Base-by-base conservation (phyloP, 2,113 vertebrate genomes). In the Falco punctatus region DNA sequence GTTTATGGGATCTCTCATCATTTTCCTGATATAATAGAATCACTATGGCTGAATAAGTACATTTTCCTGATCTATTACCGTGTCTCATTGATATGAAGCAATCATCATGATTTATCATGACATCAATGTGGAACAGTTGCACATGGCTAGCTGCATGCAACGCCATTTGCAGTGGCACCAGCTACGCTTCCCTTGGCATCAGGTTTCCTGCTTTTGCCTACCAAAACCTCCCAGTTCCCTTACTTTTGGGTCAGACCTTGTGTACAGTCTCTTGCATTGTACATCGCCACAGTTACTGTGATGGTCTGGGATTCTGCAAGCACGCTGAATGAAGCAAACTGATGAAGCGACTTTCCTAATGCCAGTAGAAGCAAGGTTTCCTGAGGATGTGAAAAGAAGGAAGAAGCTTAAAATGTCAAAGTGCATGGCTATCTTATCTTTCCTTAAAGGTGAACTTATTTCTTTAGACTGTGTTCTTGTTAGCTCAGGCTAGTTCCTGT, bases 211-310 rank as follows among this genome's bases (percentile, higher is more conserved):
- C 0, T 87, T 89, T 81, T 78, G 11, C 26, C n/a, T 35, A 52
- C 5, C 9, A 4, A 0, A 32, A 55, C 13, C 15, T 24, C 18
- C 35, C 32, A n/a, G 4, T 42, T 79, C 17, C 48, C n/a, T 15
- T 14, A n/a, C 17, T 81, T 72, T 44, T 15, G 22, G 6, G 14
- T 49, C 17, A 38, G 48, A 73, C 11, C 10, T 61, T 10, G 1
- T 15, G 32, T n/a, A 42, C 15, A 0, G 0, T 22, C 11, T 83
- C 54, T 73, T 62, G 19, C 30, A 8, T 19, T 44, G 18, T 21
- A 48, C 32, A 28, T 24, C 11, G 26, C 35, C 1, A 0, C 38
- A 12, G 28, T 35, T 90, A 40, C n/a, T 11, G 5, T 32, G 21
- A 9, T 22, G 42, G 30, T 42, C 44, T 0, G 44, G 19, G 57